Percentiles rank a stretch among this genome's conserved stretches.
Conservation (phyloP, 2,797 vertebrate species). For the Lophotriccus pileatus region DNA sequence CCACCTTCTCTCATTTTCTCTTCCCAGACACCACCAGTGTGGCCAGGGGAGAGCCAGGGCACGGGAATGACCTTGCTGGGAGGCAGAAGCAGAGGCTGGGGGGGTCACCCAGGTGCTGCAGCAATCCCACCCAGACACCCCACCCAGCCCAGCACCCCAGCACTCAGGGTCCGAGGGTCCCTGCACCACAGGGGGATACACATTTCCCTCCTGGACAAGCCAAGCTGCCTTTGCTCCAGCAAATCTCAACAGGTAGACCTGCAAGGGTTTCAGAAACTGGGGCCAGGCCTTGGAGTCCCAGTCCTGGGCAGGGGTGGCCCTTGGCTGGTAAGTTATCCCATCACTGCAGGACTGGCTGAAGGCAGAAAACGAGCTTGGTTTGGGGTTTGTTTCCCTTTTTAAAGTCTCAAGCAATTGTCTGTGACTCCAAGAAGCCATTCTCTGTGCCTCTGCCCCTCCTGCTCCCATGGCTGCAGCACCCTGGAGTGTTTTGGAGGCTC, state of each 20-base stretch:
- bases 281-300: neutral
- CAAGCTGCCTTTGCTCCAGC: neutral
- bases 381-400: neutral
- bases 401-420: neutral
- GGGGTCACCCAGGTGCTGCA: neutral
- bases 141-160: rapidly evolving
- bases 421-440: neutral
- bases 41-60: neutral
- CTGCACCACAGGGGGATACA: rapidly evolving
- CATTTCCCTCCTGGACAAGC: neutral
- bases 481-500: rapidly evolving
- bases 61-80: neutral
- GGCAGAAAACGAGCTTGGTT: neutral
- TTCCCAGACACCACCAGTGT: neutral
- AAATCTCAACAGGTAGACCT: neutral
- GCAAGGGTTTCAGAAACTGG: neutral
- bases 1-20: neutral
- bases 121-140: neutral
- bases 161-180: neutral
- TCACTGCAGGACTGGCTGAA: neutral
- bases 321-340: neutral
- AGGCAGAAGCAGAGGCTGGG: neutral
- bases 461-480: neutral
- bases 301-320: neutral
- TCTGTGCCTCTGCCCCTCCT: neutral